Evolutionary conservation across 2,113 vertebrate genomes (phyloP).

Genomic region (Recurvirostra avosetta): DNA sequence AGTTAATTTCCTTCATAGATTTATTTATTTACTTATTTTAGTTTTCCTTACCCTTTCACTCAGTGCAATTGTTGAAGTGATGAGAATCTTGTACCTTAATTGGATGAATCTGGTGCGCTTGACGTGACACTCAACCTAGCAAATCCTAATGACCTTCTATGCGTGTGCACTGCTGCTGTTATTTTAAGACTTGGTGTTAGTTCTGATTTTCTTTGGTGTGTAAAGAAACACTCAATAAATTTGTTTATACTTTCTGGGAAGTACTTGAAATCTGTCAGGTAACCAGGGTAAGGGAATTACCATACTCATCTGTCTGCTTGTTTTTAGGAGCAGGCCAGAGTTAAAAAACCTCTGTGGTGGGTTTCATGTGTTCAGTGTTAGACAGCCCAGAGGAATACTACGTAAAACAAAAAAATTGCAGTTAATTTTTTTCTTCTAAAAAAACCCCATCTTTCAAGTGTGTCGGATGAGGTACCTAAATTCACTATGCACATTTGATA

Average conservation of each 20-base stretch:
- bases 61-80: neutral
- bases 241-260: neutral
- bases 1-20: neutral
- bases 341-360: neutral
- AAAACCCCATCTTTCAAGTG: neutral
- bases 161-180: neutral
- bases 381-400: neutral
- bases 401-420: neutral
- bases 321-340: neutral
- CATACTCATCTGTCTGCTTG: neutral
- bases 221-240: neutral
- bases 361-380: neutral
- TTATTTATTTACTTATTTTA: neutral
- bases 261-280: neutral
- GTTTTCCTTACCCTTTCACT: neutral
- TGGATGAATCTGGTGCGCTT: neutral
- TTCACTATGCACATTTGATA: neutral
- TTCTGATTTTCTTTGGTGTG: neutral
- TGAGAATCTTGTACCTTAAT: neutral
- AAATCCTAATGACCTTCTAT: neutral
- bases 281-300: neutral
- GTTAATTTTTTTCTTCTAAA: neutral
- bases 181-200: constrained; percentile 23
- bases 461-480: neutral
- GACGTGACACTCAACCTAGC: neutral